A percentile compares a stretch with the other conserved stretches of the same genome.
phyloP scores from a whole-genome alignment of 2,797 vertebrate genomes.

The Cyprinella venusta region DNA sequence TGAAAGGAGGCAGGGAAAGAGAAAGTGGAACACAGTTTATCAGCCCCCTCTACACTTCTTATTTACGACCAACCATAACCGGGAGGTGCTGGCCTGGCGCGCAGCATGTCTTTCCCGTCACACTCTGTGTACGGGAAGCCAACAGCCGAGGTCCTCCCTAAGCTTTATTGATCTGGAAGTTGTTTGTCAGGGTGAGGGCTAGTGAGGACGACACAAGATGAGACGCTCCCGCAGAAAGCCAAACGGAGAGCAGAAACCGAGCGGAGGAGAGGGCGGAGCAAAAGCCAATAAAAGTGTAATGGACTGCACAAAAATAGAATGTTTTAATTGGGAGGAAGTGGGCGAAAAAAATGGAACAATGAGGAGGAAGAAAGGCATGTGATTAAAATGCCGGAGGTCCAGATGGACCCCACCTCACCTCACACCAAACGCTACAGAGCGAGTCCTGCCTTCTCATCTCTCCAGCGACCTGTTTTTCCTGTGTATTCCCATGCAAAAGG shows the following conservation, averaged over 20 bases:
- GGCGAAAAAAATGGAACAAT: conserved; percentile 56
- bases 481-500: conserved; percentile 19
- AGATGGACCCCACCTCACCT: conserved; percentile 42
- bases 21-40: conserved; percentile 11
- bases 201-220: conserved; percentile 16
- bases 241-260: conserved; percentile 38
- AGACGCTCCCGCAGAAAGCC: background rate
- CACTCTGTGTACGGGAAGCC: conserved; percentile 54
- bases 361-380: conserved; percentile 60
- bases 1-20: conserved; percentile 27
- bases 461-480: conserved; percentile 4
- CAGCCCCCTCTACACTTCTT: background rate
- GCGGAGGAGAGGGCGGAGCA: conserved; percentile 46
- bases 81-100: conserved; percentile 5
- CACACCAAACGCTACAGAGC: conserved; percentile 25
- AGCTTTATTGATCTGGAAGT: conserved; percentile 52
- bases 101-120: conserved; percentile 1
- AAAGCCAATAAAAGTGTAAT: conserved; percentile 59
- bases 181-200: conserved; percentile 46
- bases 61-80: conserved; percentile 46
- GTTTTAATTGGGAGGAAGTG: conserved; percentile 63
- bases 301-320: conserved; percentile 57
- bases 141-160: conserved; percentile 47
- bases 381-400: conserved; percentile 55
- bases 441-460: conserved; percentile 19